phyloP scores from a whole-genome alignment of 2,797 vertebrate species.

The Falco novaeseelandiae region DNA sequence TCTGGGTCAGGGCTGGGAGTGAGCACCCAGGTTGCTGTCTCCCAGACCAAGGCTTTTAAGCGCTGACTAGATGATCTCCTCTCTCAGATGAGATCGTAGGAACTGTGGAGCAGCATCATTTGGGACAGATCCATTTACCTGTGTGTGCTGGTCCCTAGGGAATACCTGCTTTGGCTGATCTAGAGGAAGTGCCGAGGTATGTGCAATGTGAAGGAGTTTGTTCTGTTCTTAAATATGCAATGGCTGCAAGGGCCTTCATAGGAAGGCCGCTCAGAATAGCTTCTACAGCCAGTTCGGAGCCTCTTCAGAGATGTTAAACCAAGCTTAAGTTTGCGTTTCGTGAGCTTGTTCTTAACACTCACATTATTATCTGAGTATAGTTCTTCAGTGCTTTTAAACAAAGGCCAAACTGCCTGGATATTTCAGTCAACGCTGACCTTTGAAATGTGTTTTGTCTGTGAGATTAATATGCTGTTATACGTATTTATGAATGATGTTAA shows the following conservation, averaged over 20 bases:
- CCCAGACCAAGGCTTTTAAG: neutral
- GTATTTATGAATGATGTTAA: slow-evolving; percentile 62
- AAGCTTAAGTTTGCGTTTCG: neutral
- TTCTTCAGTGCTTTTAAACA: slow-evolving; percentile 10
- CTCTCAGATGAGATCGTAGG: neutral
- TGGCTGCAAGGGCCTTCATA: neutral
- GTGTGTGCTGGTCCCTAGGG: neutral
- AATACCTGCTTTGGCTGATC: neutral
- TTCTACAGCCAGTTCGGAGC: neutral
- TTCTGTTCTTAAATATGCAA: slow-evolving; percentile 40
- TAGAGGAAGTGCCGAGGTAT: neutral
- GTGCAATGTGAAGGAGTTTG: neutral
- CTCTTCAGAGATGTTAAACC: neutral
- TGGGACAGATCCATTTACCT: neutral
- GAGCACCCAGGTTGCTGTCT: neutral
- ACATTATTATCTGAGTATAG: neutral
- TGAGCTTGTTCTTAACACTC: slow-evolving; percentile 17
- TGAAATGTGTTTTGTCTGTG: slow-evolving; percentile 41
- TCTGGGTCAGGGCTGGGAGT: neutral
- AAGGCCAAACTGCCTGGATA: neutral
- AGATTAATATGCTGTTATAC: slow-evolving; percentile 29
- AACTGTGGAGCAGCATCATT: neutral
- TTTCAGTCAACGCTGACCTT: slow-evolving; percentile 4
- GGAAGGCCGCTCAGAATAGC: neutral
- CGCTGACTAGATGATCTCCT: neutral